phyloP scores from a whole-genome alignment of 2,888 invertebrate species.

The Dorcus parallelipipedus region DNA sequence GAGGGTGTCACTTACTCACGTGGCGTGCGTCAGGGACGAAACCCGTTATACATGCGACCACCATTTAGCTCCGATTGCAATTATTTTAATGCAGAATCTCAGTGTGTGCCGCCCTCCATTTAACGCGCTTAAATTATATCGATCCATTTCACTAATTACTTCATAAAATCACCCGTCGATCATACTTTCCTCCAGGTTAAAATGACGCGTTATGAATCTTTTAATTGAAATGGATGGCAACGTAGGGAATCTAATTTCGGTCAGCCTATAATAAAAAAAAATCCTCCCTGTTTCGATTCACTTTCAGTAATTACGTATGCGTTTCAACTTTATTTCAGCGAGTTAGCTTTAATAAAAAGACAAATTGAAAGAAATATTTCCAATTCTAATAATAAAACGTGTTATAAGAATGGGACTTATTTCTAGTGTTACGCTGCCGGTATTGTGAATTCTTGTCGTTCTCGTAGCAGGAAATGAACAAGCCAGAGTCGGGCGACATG shows the following conservation, averaged over 20 bases:
- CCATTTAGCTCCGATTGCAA: conserved; percentile 33
- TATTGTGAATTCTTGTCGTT: conserved; percentile 24
- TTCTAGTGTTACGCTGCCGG: conserved; percentile 8
- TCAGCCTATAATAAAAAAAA: too few species aligned
- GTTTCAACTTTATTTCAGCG: too few species aligned
- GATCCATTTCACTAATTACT: conserved; percentile 16
- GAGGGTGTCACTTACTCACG: background rate
- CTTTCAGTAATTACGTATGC: too few species aligned
- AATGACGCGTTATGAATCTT: conserved; percentile 9
- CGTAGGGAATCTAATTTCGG: background rate
- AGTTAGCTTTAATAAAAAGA: too few species aligned
- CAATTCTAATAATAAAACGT: conserved; percentile 13
- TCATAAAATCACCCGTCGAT: conserved; percentile 19
- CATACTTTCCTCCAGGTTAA: conserved; percentile 11
- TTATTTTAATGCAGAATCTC: conserved; percentile 36
- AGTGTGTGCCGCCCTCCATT: conserved; percentile 31
- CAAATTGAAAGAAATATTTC: conserved; percentile 13
- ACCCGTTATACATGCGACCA: conserved; percentile 22
- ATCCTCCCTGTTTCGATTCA: too few species aligned
- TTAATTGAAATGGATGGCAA: conserved; percentile 18
- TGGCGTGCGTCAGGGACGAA: conserved; percentile 4
- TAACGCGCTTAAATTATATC: conserved; percentile 31
- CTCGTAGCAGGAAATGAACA: conserved; percentile 24
- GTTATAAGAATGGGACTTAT: background rate
- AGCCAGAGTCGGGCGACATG: conserved; percentile 20